phyloP scores from a whole-genome alignment of 1,140 invertebrate genomes.

The Bicyclus anynana region DNA sequence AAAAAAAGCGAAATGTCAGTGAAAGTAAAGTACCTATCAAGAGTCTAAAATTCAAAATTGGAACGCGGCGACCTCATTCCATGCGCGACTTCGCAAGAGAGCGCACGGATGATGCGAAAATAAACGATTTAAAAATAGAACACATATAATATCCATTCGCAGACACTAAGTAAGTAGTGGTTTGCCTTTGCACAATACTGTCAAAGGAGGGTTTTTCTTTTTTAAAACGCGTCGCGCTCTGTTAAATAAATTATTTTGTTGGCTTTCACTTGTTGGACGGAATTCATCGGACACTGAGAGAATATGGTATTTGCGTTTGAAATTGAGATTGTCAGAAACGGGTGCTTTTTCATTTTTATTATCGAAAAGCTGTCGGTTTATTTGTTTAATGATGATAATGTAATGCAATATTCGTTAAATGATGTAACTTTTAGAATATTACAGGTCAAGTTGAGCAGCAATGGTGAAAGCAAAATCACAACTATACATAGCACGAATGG shows the following conservation, averaged over 20 bases:
- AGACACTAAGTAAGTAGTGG: neutral
- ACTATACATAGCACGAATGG: no score
- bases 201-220: constrained; percentile 35
- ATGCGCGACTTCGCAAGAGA: constrained; percentile 44
- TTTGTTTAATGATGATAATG: no score
- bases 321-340: neutral
- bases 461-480: no score
- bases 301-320: constrained; percentile 19
- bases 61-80: constrained; percentile 65
- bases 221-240: constrained; percentile 44
- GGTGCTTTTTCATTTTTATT: neutral
- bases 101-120: constrained; percentile 51
- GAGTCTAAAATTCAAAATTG: constrained; percentile 68
- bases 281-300: constrained; percentile 39
- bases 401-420: no score
- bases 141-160: constrained; percentile 35
- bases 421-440: no score
- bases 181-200: constrained; percentile 12
- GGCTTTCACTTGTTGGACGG: constrained; percentile 54
- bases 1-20: constrained; percentile 46
- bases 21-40: constrained; percentile 44
- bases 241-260: constrained; percentile 50
- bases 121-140: constrained; percentile 56
- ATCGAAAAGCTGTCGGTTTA: neutral
- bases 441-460: no score